Percentiles rank a stretch among this genome's conserved stretches.
Conservation (phyloP, 2,113 vertebrate species). For the Osmerus eperlanus region DNA sequence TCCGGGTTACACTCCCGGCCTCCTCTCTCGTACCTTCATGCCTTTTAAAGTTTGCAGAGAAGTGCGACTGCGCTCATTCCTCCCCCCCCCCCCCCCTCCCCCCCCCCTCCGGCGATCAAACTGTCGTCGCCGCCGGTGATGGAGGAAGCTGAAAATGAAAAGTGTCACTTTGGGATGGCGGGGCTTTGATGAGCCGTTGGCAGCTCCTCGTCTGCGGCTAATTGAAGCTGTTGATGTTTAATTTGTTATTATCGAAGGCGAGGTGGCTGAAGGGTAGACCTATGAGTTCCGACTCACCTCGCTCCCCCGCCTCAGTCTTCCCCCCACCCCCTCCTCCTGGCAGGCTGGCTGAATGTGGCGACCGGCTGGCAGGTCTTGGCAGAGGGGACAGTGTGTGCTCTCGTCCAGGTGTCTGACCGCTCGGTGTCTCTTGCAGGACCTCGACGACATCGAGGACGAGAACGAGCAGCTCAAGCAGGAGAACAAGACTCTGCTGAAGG, state of each 20-base stretch:
- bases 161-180: conserved; percentile 41
- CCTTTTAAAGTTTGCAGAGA: conserved; percentile 2
- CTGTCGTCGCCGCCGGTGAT: conserved; percentile 31
- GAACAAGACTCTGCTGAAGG: conserved; percentile 99
- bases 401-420: background rate
- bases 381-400: conserved; percentile 15
- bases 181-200: conserved; percentile 32
- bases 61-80: background rate
- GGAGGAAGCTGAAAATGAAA: conserved; percentile 44
- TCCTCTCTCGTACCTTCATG: background rate
- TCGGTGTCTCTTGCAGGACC: conserved; percentile 74
- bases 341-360: background rate
- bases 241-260: conserved; percentile 53
- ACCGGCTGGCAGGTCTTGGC: conserved; percentile 1
- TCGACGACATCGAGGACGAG: conserved; percentile 98
- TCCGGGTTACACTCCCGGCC: background rate
- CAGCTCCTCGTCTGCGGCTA: conserved; percentile 54
- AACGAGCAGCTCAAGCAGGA: conserved; percentile 98
- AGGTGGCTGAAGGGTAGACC: conserved; percentile 13
- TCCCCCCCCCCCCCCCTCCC: no score
- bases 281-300: background rate
- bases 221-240: conserved; percentile 56
- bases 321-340: conserved; percentile 5
- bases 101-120: conserved; percentile 9
- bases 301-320: conserved; percentile 23